These are phyloP conservation scores for Apodemus speciosus DNA, from an alignment of 2,113 vertebrate species.

Conservation along the genomic window DNA sequence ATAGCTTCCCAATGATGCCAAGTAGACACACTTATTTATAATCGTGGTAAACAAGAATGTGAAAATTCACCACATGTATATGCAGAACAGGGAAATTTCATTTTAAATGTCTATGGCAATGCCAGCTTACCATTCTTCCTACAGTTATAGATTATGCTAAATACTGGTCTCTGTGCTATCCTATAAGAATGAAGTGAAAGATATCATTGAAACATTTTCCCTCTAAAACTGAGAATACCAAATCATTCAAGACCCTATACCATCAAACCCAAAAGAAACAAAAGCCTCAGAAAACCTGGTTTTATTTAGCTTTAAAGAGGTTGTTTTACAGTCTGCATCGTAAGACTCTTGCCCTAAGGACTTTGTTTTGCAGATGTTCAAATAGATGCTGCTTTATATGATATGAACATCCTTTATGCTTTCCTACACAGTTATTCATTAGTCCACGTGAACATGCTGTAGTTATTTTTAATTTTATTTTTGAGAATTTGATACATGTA, in stretches of 20 bases:
- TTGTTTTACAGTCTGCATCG: background rate
- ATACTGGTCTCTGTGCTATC: background rate
- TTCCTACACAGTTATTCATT: conserved; percentile 3
- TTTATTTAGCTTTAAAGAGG: background rate
- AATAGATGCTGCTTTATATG: background rate
- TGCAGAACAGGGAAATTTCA: background rate
- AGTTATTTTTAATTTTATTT: background rate
- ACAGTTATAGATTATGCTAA: background rate
- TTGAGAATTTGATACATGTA: background rate
- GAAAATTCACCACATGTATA: background rate
- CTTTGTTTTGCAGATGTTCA: conserved; percentile 20
- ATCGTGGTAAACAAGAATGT: background rate
- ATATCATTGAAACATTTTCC: background rate
- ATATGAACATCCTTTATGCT: background rate
- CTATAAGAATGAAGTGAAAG: background rate
- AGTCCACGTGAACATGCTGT: background rate
- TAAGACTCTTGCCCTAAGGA: background rate
- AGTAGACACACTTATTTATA: background rate
- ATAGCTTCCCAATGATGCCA: background rate
- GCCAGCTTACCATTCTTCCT: background rate
- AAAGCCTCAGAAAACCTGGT: background rate
- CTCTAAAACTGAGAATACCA: background rate
- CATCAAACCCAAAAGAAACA: background rate
- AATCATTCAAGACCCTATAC: background rate
- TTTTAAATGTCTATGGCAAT: background rate